Evolutionary conservation across 2,797 vertebrate genomes (phyloP).

Genomic region (Tachyglossus aculeatus): DNA sequence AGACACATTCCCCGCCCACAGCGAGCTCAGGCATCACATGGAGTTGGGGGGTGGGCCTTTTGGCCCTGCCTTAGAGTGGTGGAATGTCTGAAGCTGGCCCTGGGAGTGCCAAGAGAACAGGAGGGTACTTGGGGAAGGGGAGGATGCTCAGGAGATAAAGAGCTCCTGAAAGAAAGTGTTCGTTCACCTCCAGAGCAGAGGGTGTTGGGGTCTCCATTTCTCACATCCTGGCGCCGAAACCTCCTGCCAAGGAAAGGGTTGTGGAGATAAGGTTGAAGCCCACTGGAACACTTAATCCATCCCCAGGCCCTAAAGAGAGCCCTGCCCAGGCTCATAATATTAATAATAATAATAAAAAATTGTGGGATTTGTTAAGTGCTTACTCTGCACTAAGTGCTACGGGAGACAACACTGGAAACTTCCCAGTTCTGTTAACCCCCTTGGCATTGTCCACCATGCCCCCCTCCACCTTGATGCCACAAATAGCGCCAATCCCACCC

Average conservation of each 20-base stretch:
- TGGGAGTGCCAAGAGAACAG: no score
- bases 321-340: not conserved
- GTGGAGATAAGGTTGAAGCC: not conserved
- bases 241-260: slow-evolving; percentile 74
- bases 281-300: not conserved
- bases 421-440: no score
- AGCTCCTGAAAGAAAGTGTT: not conserved
- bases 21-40: no score
- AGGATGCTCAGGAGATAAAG: not conserved
- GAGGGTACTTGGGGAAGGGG: no score
- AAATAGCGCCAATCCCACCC: not conserved
- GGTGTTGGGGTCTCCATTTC: slow-evolving; percentile 91
- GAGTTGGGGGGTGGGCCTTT: no score
- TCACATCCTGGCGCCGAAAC: slow-evolving; percentile 92
- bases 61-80: not conserved
- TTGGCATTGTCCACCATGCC: no score
- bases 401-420: no score
- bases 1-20: no score
- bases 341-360: no score
- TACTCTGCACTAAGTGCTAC: no score
- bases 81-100: not conserved
- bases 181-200: slow-evolving; percentile 91
- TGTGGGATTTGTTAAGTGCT: no score
- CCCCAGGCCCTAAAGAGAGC: not conserved
- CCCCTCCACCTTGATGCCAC: no score